Percentiles rank a stretch among this genome's conserved stretches.
Conservation (phyloP, 2,113 vertebrate species). For the Oncorhynchus clarkii region DNA sequence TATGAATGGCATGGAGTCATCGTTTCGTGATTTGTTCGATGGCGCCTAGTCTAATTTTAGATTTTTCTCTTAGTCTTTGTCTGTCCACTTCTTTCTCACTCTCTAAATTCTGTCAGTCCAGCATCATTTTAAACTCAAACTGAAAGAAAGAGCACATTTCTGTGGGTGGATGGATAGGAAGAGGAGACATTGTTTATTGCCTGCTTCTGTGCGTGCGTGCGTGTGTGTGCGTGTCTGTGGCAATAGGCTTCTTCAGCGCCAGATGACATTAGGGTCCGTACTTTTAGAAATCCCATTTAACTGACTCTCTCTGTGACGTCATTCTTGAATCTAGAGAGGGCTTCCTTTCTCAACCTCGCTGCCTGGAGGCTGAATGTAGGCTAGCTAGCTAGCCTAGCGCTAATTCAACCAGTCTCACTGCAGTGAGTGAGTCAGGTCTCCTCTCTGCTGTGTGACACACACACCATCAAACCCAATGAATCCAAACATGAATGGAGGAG, state of each 20-base stretch:
- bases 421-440: background rate
- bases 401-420: conserved; percentile 25
- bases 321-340: background rate
- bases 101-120: background rate
- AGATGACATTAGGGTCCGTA: background rate
- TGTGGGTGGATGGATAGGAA: background rate
- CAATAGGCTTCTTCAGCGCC: background rate
- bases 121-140: background rate
- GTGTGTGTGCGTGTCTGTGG: background rate
- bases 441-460: background rate
- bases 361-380: background rate
- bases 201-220: background rate
- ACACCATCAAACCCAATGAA: background rate
- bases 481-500: background rate
- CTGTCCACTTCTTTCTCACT: background rate
- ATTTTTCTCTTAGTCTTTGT: background rate
- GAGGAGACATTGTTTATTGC: background rate
- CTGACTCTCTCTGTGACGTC: background rate
- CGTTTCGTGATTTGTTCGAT: no score
- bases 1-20: no score
- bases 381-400: background rate
- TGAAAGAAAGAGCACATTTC: background rate
- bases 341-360: background rate
- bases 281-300: background rate
- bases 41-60: no score